Evolutionary conservation across 2,797 vertebrate species (phyloP).

Genomic region (Dryobates pubescens): DNA sequence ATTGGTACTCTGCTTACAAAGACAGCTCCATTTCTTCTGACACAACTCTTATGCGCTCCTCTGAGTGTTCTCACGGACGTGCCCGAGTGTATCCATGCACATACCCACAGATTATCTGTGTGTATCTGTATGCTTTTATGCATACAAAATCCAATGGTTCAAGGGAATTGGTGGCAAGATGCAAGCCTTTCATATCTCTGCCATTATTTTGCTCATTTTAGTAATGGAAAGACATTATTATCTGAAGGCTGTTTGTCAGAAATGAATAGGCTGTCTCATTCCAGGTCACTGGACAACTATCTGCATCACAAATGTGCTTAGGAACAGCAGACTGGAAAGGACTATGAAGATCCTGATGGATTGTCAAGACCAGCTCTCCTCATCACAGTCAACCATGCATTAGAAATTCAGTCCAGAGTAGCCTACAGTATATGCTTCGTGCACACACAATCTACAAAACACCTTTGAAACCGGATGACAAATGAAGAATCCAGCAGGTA

Average conservation of each 20-base stretch:
- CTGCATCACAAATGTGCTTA: background rate
- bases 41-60: background rate
- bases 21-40: background rate
- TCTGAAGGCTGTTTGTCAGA: conserved; percentile 60
- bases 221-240: conserved; percentile 34
- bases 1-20: background rate
- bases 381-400: background rate
- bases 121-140: background rate
- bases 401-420: background rate
- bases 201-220: conserved; percentile 44
- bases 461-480: background rate
- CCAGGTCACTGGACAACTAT: conserved; percentile 56
- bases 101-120: background rate
- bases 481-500: background rate
- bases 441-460: background rate
- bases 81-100: background rate
- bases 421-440: background rate
- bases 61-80: background rate
- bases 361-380: background rate
- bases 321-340: background rate
- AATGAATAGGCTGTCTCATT: conserved; percentile 53
- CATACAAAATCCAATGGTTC: background rate
- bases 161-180: background rate
- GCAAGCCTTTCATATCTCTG: conserved; percentile 11
- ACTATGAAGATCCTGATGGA: background rate